Conservation (phyloP, 2,113 vertebrate species). For the Aramus guarauna region DNA sequence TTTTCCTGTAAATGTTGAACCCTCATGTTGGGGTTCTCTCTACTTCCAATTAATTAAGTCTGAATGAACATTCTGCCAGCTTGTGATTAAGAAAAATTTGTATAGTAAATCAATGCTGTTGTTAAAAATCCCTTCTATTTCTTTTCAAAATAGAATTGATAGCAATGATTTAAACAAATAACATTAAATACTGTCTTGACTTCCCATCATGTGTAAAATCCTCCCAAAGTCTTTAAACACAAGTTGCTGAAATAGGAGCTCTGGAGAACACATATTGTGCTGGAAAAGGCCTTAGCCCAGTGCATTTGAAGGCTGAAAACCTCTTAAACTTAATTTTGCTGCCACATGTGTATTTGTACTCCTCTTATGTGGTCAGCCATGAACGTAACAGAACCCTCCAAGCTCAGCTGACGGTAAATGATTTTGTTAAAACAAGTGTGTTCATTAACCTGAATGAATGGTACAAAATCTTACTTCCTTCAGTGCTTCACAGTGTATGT, state of each 20-base stretch:
- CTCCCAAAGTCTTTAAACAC: neutral
- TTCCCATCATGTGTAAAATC: neutral
- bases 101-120: neutral
- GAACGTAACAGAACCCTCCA: neutral
- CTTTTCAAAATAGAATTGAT: neutral
- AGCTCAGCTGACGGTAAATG: neutral
- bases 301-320: neutral
- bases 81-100: neutral
- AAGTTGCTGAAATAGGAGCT: neutral
- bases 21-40: neutral
- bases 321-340: neutral
- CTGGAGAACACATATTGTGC: neutral
- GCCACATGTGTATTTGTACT: neutral
- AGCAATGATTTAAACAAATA: neutral
- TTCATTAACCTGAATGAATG: neutral
- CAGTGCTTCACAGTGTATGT: neutral
- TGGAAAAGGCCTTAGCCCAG: neutral
- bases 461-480: neutral
- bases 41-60: neutral
- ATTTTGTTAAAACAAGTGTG: neutral
- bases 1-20: neutral
- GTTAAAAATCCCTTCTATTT: neutral
- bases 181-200: neutral
- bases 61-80: neutral
- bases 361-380: accelerated